phyloP scores from a whole-genome alignment of 2,797 vertebrate species.

The Hydrocynus forskahlii region DNA sequence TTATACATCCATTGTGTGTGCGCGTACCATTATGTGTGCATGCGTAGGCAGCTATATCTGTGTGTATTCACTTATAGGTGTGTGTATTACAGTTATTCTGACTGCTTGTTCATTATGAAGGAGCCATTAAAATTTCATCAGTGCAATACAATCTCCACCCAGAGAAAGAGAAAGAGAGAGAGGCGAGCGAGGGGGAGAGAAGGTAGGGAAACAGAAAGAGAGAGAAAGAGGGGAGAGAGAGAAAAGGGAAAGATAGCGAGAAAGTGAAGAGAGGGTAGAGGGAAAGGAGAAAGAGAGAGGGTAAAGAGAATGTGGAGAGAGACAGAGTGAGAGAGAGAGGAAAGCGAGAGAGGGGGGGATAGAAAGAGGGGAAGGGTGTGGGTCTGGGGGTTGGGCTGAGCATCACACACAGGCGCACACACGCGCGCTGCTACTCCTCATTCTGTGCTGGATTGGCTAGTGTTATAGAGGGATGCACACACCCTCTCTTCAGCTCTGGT shows the following conservation, averaged over 20 bases:
- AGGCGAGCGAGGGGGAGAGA: not conserved
- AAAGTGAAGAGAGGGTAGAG: not conserved
- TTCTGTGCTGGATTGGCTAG: constrained; percentile 40
- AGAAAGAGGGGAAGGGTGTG: constrained; percentile 3
- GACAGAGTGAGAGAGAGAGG: not conserved
- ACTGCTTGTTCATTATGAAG: constrained; percentile 76
- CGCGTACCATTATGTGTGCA: constrained; percentile 45
- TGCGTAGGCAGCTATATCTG: constrained; percentile 46
- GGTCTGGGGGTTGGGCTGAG: constrained; percentile 24
- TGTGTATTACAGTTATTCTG: constrained; percentile 59
- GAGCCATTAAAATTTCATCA: constrained; percentile 84
- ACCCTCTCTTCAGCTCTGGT: constrained; percentile 29
- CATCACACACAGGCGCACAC: constrained; percentile 18
- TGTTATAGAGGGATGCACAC: constrained; percentile 32
- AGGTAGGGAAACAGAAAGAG: too few relatives aligned
- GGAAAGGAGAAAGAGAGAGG: not conserved
- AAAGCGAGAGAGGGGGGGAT: not conserved
- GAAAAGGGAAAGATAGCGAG: not conserved
- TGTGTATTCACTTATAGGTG: constrained; percentile 1
- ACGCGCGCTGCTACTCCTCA: constrained; percentile 13
- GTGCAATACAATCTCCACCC: constrained; percentile 66
- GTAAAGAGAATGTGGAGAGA: not conserved
- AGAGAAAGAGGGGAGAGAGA: too few relatives aligned
- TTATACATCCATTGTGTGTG: constrained; percentile 7
- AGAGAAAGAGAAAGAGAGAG: not conserved